Base-by-base conservation (phyloP, 1,140 invertebrate species). In the Leguminivora glycinivorella region DNA sequence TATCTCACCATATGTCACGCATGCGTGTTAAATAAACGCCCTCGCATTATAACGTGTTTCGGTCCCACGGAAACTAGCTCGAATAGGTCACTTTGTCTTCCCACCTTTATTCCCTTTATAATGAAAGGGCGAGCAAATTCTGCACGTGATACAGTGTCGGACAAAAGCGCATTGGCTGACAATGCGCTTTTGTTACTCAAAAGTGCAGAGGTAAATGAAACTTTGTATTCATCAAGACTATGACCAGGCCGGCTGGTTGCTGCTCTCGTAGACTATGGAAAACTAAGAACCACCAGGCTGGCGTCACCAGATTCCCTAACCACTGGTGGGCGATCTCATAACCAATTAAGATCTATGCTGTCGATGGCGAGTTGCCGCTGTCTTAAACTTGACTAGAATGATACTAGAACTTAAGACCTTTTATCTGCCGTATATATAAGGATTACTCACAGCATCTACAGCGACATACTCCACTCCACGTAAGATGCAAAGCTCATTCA, bases 271-370 rank as follows among this genome's bases (percentile, higher is more conserved):
- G n/a, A n/a, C n/a, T n/a, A n/a, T n/a, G n/a, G n/a, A n/a, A n/a
- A n/a, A n/a, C n/a, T n/a, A n/a, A n/a, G n/a, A n/a, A 93, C 96
- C 96, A 97, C 96, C 96, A 96, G 25, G 93, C 94, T 0, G 95
- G 95, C 0, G 96, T 96, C 0, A 97, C 96, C 34, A 96, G 87
- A 86, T 97, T 96, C 0, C 96, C 96, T 80, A 96, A 96, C 96
- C 96, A 97, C 77, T 96, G 95, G 90, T 98, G 97, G 0, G 96
- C 96, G 60, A 98, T 90, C 90, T 98, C 97, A 80, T 98, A 97
- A 1, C 96, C 93, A 7, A 98, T 94, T 0, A 98, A n/a, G n/a
- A n/a, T n/a, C 95, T 0, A 94, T 93, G 95, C 95, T 1, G 87
- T 95, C 6, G 89, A 92, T 0, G 93, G 92, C 0, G 96, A 96